Evolutionary conservation across 2,113 vertebrate genomes (phyloP).

Genomic region (Aspiorhynchus laticeps): DNA sequence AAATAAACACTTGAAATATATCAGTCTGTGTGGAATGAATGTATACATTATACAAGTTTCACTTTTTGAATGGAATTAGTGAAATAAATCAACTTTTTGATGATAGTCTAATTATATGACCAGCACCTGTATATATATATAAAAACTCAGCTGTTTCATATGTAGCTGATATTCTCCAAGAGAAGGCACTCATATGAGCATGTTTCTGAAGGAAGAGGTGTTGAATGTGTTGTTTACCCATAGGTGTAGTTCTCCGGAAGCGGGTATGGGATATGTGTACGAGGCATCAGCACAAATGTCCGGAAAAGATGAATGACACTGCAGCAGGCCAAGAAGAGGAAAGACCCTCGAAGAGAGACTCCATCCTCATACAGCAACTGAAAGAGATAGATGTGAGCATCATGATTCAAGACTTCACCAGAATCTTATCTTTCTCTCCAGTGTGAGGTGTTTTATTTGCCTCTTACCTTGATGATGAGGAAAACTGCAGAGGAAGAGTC

Average conservation of each 20-base stretch:
- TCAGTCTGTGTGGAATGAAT: no score
- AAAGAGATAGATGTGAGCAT: background rate
- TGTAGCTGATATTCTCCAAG: background rate
- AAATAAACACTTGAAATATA: no score
- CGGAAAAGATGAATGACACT: slow-evolving; percentile 80
- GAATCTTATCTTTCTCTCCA: background rate
- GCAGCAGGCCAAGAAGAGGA: slow-evolving; percentile 85
- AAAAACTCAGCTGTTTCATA: no score
- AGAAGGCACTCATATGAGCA: background rate
- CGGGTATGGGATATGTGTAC: slow-evolving; percentile 80
- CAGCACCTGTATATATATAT: no score
- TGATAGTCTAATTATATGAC: no score
- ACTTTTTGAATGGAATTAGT: no score
- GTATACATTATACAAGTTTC: no score
- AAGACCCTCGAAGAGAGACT: slow-evolving; percentile 76
- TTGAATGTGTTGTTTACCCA: slow-evolving; percentile 75
- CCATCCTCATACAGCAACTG: slow-evolving; percentile 82
- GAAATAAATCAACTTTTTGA: no score
- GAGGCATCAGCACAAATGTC: slow-evolving; percentile 87
- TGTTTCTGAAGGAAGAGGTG: no score
- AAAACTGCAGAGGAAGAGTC: slow-evolving; percentile 91
- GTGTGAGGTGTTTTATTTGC: background rate
- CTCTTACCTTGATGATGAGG: slow-evolving; percentile 86
- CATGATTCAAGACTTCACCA: background rate
- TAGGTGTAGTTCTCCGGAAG: slow-evolving; percentile 82